phyloP scores from a whole-genome alignment of 1,140 invertebrate genomes.

The Calliopsis andreniformis region DNA sequence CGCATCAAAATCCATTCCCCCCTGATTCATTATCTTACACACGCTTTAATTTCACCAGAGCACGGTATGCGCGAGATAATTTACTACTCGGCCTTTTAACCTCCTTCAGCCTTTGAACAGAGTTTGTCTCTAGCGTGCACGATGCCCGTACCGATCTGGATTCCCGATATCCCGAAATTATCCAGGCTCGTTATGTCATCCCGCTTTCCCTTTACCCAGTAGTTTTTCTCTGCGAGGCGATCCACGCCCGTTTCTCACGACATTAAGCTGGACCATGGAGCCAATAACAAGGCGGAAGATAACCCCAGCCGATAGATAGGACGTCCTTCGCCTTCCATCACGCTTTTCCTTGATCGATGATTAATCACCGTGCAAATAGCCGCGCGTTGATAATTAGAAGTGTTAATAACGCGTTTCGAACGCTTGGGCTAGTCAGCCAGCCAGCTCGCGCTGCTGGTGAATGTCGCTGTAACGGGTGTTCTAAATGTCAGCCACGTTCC shows the following conservation, averaged over 20 bases:
- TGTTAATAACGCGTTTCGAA: slow-evolving; percentile 61
- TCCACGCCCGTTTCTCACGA: slow-evolving; percentile 65
- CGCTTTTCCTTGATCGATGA: slow-evolving; percentile 27
- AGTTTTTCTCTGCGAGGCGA: slow-evolving; percentile 42
- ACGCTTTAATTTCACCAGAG: slow-evolving; percentile 37
- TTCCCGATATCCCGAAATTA: slow-evolving; percentile 41
- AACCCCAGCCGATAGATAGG: slow-evolving; percentile 7
- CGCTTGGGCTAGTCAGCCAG: not conserved
- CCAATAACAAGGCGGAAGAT: not conserved
- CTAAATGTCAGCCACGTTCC: slow-evolving; percentile 72
- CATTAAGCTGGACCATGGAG: slow-evolving; percentile 6
- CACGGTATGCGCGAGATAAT: slow-evolving; percentile 32
- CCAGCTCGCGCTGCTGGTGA: slow-evolving; percentile 50
- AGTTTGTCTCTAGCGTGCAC: slow-evolving; percentile 31
- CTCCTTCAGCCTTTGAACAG: slow-evolving; percentile 11
- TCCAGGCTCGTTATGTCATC: slow-evolving; percentile 35
- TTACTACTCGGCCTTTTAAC: slow-evolving; percentile 45
- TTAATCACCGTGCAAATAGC: slow-evolving; percentile 64
- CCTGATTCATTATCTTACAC: slow-evolving; percentile 27
- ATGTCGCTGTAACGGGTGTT: slow-evolving; percentile 70
- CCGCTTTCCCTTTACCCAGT: slow-evolving; percentile 14
- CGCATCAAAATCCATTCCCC: slow-evolving; percentile 36
- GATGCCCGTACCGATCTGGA: slow-evolving; percentile 10
- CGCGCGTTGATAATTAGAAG: slow-evolving; percentile 65
- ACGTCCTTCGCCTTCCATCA: no score